A percentile compares a stretch with the other conserved stretches of the same genome.
Conservation (phyloP, 2,888 invertebrate species). For the Diploptera punctata region DNA sequence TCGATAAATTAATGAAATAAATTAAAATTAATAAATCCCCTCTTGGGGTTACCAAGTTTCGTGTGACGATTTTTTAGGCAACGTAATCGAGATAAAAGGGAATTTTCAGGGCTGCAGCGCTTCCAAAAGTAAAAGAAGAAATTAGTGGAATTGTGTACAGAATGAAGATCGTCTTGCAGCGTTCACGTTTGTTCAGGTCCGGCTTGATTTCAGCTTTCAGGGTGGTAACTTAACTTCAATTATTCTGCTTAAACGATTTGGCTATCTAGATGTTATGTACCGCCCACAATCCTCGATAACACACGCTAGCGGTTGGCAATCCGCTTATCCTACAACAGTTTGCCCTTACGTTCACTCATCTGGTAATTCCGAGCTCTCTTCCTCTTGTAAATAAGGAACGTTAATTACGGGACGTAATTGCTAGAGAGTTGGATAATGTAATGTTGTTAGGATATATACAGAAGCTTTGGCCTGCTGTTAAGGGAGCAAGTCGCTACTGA, state of each 20-base stretch:
- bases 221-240: constrained; percentile 33
- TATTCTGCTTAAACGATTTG: constrained; percentile 36
- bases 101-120: no score
- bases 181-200: no score
- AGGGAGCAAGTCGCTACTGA: constrained; percentile 2
- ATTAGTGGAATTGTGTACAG: no score
- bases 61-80: no score
- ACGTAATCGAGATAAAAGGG: no score
- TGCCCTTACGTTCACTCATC: constrained; percentile 28
- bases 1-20: no score
- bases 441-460: constrained; percentile 42
- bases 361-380: constrained; percentile 31
- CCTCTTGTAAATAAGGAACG: constrained; percentile 34
- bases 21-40: no score
- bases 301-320: not conserved
- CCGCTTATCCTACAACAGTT: constrained; percentile 28
- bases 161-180: no score
- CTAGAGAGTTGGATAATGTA: constrained; percentile 44
- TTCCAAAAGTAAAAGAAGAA: no score
- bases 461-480: constrained; percentile 23
- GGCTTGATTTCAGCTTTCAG: not conserved
- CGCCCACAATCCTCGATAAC: not conserved
- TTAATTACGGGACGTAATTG: constrained; percentile 45
- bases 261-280: constrained; percentile 4
- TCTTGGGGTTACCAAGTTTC: no score